Evolutionary conservation across 2,113 vertebrate species (phyloP).

Genomic region (Antidorcas marsupialis): DNA sequence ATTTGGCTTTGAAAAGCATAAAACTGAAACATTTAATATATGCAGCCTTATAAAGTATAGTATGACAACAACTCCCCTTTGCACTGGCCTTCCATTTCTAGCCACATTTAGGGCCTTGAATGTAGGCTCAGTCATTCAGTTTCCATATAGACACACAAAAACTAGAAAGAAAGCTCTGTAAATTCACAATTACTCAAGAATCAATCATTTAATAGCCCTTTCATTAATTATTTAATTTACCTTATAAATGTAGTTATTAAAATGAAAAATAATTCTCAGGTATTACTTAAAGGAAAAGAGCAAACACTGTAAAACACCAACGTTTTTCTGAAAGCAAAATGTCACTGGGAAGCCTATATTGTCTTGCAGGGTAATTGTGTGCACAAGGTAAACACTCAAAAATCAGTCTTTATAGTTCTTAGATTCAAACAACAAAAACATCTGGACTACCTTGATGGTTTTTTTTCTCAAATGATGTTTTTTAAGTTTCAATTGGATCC

Average conservation of each 20-base stretch:
- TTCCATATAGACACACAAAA: background rate
- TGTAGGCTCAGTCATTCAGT: background rate
- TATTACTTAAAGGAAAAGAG: background rate
- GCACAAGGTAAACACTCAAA: background rate
- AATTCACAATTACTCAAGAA: background rate
- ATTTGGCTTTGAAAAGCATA: conserved; percentile 39
- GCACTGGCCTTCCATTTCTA: background rate
- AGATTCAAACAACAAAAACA: background rate
- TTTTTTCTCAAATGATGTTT: conserved; percentile 10
- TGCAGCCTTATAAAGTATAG: background rate
- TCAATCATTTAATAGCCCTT: background rate
- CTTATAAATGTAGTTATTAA: background rate
- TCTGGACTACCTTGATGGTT: background rate
- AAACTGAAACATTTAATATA: background rate
- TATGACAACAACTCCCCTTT: background rate
- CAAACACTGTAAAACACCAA: background rate
- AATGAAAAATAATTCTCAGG: background rate
- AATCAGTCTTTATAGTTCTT: background rate
- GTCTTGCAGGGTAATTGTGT: background rate
- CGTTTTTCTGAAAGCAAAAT: conserved; percentile 22
- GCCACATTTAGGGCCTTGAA: background rate
- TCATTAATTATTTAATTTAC: background rate
- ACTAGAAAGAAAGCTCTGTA: background rate
- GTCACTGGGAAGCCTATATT: background rate
- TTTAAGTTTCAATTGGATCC: background rate